A percentile compares a stretch with the other conserved stretches of the same genome.
Conservation (phyloP, 2,888 invertebrate genomes). For the Netelia melanura region DNA sequence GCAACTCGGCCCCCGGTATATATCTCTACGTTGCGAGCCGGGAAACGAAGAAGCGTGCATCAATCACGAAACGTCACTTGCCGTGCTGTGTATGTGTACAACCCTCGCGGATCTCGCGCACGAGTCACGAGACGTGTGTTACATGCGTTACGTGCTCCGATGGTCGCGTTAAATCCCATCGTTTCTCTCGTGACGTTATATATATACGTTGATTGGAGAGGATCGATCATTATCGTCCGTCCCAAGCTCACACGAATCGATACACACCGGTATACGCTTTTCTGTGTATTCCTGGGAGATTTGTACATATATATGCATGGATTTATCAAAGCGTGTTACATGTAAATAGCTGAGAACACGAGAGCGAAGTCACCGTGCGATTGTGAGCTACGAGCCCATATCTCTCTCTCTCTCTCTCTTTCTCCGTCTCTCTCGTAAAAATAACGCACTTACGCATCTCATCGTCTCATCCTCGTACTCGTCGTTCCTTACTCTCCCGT, state of each 20-base stretch:
- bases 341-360: conserved; percentile 64
- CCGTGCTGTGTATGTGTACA: conserved; percentile 21
- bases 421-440: conserved; percentile 26
- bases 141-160: conserved; percentile 15
- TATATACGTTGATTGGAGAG: conserved; percentile 46
- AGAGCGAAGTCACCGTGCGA: conserved; percentile 43
- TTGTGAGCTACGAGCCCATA: not conserved
- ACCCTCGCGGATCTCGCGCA: conserved; percentile 22
- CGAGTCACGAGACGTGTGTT: conserved; percentile 61
- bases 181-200: conserved; percentile 34
- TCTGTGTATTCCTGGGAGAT: not conserved
- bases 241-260: conserved; percentile 40
- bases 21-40: conserved; percentile 4
- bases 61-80: conserved; percentile 73
- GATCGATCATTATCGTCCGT: conserved; percentile 59
- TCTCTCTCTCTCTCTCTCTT: too few species aligned
- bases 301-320: not conserved
- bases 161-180: conserved; percentile 52
- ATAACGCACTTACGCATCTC: conserved; percentile 60
- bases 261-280: conserved; percentile 11
- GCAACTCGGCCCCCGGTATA: conserved; percentile 45
- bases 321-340: conserved; percentile 56
- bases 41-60: conserved; percentile 70
- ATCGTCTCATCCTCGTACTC: conserved; percentile 5
- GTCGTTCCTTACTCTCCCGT: conserved; percentile 35